phyloP scores from a whole-genome alignment of 2,797 vertebrate genomes.

The Paratrypauchen microcephalus region DNA sequence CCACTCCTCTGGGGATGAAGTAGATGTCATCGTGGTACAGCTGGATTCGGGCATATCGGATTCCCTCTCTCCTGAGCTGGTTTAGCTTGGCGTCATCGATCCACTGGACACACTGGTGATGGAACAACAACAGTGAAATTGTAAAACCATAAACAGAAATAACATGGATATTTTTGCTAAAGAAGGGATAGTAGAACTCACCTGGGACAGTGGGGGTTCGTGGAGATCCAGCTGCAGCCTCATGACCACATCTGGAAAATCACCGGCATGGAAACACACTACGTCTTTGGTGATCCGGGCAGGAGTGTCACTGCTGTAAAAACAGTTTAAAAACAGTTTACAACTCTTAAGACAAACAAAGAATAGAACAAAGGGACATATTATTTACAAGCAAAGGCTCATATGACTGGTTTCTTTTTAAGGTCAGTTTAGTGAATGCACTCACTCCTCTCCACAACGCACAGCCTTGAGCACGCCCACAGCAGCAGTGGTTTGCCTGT shows the following conservation, averaged over 20 bases:
- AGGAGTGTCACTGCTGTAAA: constrained; percentile 70
- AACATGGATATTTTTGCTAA: not conserved
- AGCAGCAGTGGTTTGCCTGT: constrained; percentile 95
- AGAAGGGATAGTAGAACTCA: constrained; percentile 32
- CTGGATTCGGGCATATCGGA: constrained; percentile 96
- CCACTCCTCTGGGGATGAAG: constrained; percentile 97
- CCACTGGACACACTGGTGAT: constrained; percentile 83
- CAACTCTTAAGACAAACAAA: not conserved
- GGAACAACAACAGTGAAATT: constrained; percentile 6
- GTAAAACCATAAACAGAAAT: not conserved
- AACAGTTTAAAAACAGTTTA: constrained; percentile 14
- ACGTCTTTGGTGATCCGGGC: constrained; percentile 94
- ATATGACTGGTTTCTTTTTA: not conserved
- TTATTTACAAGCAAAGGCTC: not conserved
- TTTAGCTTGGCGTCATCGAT: constrained; percentile 98
- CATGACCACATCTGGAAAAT: constrained; percentile 93
- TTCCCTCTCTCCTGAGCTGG: constrained; percentile 95
- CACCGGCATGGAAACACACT: constrained; percentile 93
- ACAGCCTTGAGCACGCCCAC: constrained; percentile 98
- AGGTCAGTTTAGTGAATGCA: constrained; percentile 6
- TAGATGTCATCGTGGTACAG: constrained; percentile 98
- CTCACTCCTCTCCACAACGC: constrained; percentile 92
- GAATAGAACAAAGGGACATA: too few species aligned
- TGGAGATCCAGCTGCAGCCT: constrained; percentile 93
- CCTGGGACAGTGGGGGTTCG: constrained; percentile 93